Conservation (phyloP, 2,888 invertebrate genomes). For the Ptychoptera albimana region DNA sequence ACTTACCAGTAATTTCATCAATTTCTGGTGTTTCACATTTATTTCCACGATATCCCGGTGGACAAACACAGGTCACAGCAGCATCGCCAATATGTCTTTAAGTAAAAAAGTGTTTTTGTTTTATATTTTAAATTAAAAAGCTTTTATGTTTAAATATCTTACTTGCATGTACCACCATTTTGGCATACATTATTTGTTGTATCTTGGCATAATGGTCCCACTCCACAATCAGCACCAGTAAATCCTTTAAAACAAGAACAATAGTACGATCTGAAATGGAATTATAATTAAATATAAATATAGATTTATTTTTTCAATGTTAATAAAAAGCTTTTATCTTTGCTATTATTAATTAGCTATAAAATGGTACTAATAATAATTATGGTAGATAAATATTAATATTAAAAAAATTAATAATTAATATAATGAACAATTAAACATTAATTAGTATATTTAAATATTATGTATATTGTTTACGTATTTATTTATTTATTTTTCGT, state of each 20-base stretch:
- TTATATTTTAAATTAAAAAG: background rate
- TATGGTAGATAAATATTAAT: background rate
- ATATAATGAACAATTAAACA: too few relatives aligned
- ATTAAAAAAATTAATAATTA: background rate
- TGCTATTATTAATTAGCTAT: background rate
- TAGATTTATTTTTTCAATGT: too few relatives aligned
- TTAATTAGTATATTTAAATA: too few relatives aligned
- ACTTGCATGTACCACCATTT: slow-evolving; percentile 78
- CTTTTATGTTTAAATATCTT: slow-evolving; percentile 20
- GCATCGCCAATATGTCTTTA: slow-evolving; percentile 62
- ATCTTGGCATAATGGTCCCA: slow-evolving; percentile 61
- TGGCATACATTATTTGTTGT: slow-evolving; percentile 50
- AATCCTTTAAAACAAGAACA: slow-evolving; percentile 73
- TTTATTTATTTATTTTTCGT: slow-evolving; percentile 1
- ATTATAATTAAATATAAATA: too few relatives aligned
- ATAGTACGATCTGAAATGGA: slow-evolving; percentile 47
- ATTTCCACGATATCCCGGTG: slow-evolving; percentile 48
- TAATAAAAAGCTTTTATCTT: too few relatives aligned
- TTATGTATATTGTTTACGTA: background rate
- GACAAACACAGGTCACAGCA: slow-evolving; percentile 55
- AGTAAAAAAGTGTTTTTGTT: slow-evolving; percentile 12
- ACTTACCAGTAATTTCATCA: slow-evolving; percentile 25
- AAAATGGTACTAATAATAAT: background rate
- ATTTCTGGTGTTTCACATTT: slow-evolving; percentile 47
- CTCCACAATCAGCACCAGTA: slow-evolving; percentile 61